A percentile compares a stretch with the other conserved stretches of the same genome.
Conservation (phyloP, 35 echinoderm and acorn worm genomes). For the Anneissia japonica region DNA sequence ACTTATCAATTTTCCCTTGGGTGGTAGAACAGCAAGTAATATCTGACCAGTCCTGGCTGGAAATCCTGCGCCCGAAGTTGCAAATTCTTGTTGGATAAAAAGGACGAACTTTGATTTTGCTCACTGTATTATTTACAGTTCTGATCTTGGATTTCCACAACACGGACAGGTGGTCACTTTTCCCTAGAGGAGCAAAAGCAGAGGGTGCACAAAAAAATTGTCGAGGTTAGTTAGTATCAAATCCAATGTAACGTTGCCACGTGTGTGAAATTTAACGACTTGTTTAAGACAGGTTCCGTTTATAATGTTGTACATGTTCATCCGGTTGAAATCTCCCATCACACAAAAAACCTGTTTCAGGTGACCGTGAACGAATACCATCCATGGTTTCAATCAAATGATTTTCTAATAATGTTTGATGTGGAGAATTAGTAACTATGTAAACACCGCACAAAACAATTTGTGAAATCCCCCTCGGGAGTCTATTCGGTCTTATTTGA, state of each 20-base stretch:
- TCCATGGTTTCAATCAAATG: conserved; percentile 48
- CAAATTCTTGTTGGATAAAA: conserved; percentile 2
- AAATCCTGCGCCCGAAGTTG: too few relatives aligned
- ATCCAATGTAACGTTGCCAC: conserved; percentile 29
- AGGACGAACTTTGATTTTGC: conserved; percentile 15
- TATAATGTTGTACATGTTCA: conserved; percentile 8
- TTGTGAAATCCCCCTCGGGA: conserved; percentile 4
- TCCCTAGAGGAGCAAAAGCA: conserved; percentile 13
- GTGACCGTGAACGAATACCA: not conserved
- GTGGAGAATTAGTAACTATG: conserved; percentile 2
- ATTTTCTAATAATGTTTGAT: conserved; percentile 16
- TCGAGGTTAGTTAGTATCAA: conserved; percentile 43
- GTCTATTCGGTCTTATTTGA: conserved; percentile 27
- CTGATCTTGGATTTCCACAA: conserved; percentile 14
- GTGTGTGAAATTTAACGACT: conserved; percentile 18
- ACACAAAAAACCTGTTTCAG: conserved; percentile 26
- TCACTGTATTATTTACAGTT: not conserved
- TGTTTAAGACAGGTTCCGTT: conserved; percentile 15
- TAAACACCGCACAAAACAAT: conserved; percentile 31
- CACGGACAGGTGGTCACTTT: conserved; percentile 34
- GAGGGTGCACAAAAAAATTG: conserved; percentile 5
- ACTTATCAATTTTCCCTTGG: not conserved
- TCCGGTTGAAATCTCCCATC: conserved; percentile 46
- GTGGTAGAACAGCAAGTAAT: too few relatives aligned
- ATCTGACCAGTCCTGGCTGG: too few relatives aligned